Base-by-base conservation (phyloP, 1,140 invertebrate genomes). In the Eumaeus atala region DNA sequence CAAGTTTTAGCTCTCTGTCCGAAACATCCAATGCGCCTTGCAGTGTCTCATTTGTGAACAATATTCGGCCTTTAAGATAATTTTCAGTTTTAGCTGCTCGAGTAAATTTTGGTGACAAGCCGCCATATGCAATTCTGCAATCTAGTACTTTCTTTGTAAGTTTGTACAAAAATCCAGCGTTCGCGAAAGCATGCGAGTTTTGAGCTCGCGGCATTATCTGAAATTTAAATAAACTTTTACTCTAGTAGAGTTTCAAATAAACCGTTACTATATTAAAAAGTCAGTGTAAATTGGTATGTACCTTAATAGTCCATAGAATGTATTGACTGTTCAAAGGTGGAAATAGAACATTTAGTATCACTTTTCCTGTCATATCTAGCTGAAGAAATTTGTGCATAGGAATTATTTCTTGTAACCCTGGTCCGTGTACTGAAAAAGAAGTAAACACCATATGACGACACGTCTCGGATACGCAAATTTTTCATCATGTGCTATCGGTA, bases 81-180 rank as follows among this genome's bases (percentile, higher is more conserved):
- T 74, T 66, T 59, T 80, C 73, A 17, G 74, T 74, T 34, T 55
- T 55, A 3, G 9, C 40, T 77, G 94, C 93, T 3, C 92, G 92
- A 5, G 88, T 84, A 67, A 94, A 95, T 11, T 88, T 64, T 9
- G 90, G 83, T 56, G 88, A 89, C 16, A 95, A 92, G 33, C 92
- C 93, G 10, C 94, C 91, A 64, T 89, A 92, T 10, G 90, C 88
- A 33, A 83, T 72, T 48, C 71, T 70, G 16, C 64, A 58, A 35
- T 62, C 36, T 12, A 47, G 8, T 0, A 79, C 69, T 9, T 17
- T 48, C 9, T 44, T 44, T 12, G 57, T 56, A 3, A 51, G 16
- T 6, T 69, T 67, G 36, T 72, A 79, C 7, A 74, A 38, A 37
- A 74, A 81, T 0, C 70, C 80, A 33, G 70, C 66, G 49, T 81